Evolutionary conservation across 2,797 vertebrate genomes (phyloP).

Genomic region (Carduelis carduelis): DNA sequence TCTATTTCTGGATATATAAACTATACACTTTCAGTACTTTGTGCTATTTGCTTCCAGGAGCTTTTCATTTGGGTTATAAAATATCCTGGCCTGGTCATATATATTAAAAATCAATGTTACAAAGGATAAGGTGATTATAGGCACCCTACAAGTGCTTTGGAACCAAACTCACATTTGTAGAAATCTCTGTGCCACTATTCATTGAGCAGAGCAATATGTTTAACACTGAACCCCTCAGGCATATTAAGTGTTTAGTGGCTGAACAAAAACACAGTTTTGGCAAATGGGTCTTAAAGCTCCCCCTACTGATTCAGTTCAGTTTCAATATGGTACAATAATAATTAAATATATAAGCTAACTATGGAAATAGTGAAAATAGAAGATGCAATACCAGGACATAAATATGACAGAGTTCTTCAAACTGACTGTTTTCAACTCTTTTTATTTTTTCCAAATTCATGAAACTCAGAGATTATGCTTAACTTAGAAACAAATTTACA

Average conservation of each 20-base stretch:
- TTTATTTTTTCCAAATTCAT: not conserved
- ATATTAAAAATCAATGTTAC: constrained; percentile 62
- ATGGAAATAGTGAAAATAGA: not conserved
- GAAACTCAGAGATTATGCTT: not conserved
- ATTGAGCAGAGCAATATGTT: constrained; percentile 26
- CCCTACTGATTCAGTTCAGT: not conserved
- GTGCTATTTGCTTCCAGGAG: constrained; percentile 36
- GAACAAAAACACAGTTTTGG: not conserved
- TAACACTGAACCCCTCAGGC: not conserved
- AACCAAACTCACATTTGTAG: constrained; percentile 47
- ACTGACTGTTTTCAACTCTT: not conserved
- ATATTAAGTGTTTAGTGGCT: not conserved
- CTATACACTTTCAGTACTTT: not conserved
- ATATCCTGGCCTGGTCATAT: not conserved
- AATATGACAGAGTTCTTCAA: not conserved
- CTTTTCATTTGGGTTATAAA: constrained; percentile 20
- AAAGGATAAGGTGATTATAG: constrained; percentile 41
- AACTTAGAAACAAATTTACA: not conserved
- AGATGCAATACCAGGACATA: not conserved
- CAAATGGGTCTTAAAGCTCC: constrained; percentile 36
- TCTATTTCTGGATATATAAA: constrained; percentile 44
- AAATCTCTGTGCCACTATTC: constrained; percentile 29
- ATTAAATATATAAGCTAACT: not conserved
- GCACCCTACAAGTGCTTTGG: constrained; percentile 18
- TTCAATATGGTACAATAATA: not conserved